Evolutionary conservation across 2,888 invertebrate species (phyloP), one percentile per base, ranked within the genome.

Genomic region (Eucera pruinosa): DNA sequence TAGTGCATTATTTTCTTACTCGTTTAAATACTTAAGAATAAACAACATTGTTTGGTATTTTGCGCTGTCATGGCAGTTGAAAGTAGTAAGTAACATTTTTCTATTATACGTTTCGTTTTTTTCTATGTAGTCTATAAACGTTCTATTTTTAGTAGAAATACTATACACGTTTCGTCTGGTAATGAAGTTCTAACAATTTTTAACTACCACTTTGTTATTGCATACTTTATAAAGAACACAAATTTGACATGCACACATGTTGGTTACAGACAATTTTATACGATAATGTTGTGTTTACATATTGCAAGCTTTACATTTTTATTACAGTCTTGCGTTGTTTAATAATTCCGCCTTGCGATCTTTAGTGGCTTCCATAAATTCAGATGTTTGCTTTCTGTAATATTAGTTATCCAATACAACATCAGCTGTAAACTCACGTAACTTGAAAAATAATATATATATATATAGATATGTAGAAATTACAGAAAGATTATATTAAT

Each of bases 371-470:
- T 78, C 41, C 67, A 58, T 55, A 57, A 70, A 74, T 71, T 18
- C 75, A 74, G 57, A 77, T 72, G 62, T 78, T 74, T 72, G 78
- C 74, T 78, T 86, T 54, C 54, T 60, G 64, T 70, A 60, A 68
- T 65, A 68, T 83, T 77, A 79, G 90, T 91, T 90, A 91, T 91
- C 91, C 91, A 91, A 91, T 91, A 91, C 91, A n/a, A n/a, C n/a
- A 87, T 84, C 82, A 79, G 79, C 83, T 79, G 75, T n/a, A 57
- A 48, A 73, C 23, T 15, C 18, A 23, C 18, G 45, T 20, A n/a
- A 55, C 15, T n/a, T n/a, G n/a, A n/a, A n/a, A n/a, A n/a, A n/a
- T n/a, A 45, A 54, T 30, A 25, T 30, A 25, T 33, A 50, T 15
- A 20, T 13, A 54, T 7, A 27, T 47, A 27, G 13, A 18, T 27